Conservation (phyloP, 2,113 vertebrate genomes). For the Thamnophis sirtalis region DNA sequence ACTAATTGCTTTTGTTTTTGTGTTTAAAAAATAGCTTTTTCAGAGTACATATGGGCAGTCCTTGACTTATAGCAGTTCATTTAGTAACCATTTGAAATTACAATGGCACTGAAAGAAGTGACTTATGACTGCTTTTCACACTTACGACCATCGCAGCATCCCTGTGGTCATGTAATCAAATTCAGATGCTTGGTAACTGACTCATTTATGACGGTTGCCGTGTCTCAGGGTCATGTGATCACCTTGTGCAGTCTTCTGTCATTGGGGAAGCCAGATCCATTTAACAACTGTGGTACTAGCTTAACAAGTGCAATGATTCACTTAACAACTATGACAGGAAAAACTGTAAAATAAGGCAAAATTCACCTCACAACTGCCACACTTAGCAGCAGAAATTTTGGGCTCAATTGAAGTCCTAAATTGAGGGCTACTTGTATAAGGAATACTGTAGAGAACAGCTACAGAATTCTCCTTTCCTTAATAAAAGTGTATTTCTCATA, state of each 20-base stretch:
- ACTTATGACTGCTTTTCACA: background rate
- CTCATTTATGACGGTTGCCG: background rate
- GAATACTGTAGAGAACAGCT: background rate
- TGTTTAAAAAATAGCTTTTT: background rate
- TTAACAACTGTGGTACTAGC: background rate
- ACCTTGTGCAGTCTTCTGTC: background rate
- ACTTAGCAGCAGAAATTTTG: background rate
- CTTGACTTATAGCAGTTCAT: background rate
- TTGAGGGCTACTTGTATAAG: background rate
- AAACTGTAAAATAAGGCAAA: background rate
- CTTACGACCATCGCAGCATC: background rate
- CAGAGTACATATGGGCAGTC: background rate
- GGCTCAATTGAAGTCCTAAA: background rate
- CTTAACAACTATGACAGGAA: background rate
- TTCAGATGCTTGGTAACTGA: background rate
- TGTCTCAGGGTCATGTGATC: background rate
- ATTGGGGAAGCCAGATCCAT: background rate
- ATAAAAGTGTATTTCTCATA: background rate
- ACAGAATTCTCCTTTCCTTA: background rate
- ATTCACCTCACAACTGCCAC: background rate
- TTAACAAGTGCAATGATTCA: background rate
- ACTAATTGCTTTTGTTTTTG: background rate
- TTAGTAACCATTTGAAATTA: background rate
- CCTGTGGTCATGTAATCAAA: background rate
- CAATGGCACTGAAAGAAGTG: background rate